Evolutionary conservation across 1,140 invertebrate genomes (phyloP).

Genomic region (Heliothis subflexa): DNA sequence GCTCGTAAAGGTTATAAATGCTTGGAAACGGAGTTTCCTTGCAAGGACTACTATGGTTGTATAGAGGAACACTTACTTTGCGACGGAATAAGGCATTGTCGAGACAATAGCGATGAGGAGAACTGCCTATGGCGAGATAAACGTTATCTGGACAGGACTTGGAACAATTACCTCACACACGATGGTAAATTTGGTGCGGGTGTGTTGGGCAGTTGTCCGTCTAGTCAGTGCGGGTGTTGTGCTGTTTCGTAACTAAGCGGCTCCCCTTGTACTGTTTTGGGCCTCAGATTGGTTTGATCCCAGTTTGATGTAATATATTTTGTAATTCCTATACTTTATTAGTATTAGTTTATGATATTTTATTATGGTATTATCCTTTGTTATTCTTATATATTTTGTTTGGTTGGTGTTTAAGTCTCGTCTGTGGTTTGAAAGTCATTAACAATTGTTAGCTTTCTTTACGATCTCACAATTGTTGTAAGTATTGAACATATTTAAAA

Average conservation of each 20-base stretch:
- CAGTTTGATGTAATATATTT: slow-evolving; percentile 5
- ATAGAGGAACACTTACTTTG: slow-evolving; percentile 85
- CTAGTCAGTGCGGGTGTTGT: slow-evolving; percentile 42
- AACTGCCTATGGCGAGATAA: slow-evolving; percentile 86
- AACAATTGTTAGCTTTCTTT: slow-evolving; percentile 15
- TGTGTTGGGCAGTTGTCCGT: slow-evolving; percentile 56
- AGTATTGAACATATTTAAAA: neutral
- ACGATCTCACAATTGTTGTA: neutral
- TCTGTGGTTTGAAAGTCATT: slow-evolving; percentile 4
- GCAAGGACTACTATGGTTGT: slow-evolving; percentile 88
- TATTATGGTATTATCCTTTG: neutral
- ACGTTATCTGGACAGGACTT: slow-evolving; percentile 54
- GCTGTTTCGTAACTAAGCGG: slow-evolving; percentile 33
- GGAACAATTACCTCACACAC: slow-evolving; percentile 55
- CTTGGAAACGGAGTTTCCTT: slow-evolving; percentile 87
- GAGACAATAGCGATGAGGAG: slow-evolving; percentile 90
- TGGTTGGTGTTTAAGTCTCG: slow-evolving; percentile 11
- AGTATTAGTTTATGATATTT: neutral
- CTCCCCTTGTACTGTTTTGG: neutral
- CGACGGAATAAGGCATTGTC: slow-evolving; percentile 90
- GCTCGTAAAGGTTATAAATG: slow-evolving; percentile 76
- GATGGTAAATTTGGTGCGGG: slow-evolving; percentile 67
- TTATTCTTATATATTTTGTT: neutral
- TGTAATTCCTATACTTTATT: slow-evolving; percentile 2
- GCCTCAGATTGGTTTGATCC: neutral